These are phyloP conservation scores for Acleris cristana DNA, from an alignment of 2,888 invertebrate genomes.

Conservation along the genomic window DNA sequence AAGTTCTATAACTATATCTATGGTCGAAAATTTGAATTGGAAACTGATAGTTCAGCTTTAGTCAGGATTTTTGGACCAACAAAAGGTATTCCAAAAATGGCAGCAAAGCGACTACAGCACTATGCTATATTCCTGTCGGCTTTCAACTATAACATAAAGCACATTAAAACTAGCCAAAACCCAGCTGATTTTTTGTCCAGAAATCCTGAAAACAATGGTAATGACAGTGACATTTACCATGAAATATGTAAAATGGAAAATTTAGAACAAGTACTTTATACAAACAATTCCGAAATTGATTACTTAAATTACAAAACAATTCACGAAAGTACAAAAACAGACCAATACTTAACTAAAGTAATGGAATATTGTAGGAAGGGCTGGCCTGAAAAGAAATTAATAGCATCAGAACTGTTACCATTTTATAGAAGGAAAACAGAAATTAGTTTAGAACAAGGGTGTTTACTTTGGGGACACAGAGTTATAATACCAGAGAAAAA, in stretches of 20 bases:
- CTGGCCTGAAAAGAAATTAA: constrained; percentile 19
- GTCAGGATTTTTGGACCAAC: constrained; percentile 7
- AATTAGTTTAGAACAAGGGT: constrained; percentile 14
- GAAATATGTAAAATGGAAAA: too few relatives aligned
- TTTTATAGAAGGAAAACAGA: constrained; percentile 20
- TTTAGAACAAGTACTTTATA: not conserved
- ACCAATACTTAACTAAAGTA: not conserved
- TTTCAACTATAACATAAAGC: constrained; percentile 8
- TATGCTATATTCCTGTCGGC: constrained; percentile 12
- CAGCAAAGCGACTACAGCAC: not conserved
- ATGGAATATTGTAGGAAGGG: constrained; percentile 11
- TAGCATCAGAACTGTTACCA: constrained; percentile 9
- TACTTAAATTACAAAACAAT: constrained; percentile 20
- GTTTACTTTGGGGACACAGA: constrained; percentile 31
- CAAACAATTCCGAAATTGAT: constrained; percentile 7
- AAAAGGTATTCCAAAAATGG: constrained; percentile 43
- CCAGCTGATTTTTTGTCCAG: constrained; percentile 3
- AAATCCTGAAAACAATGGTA: not conserved
- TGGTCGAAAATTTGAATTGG: not conserved
- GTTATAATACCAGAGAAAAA: constrained; percentile 8
- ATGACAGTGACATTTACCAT: too few relatives aligned
- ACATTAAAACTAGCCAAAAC: constrained; percentile 6
- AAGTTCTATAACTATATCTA: not conserved
- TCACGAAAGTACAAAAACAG: constrained; percentile 23
- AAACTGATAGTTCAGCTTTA: constrained; percentile 7